Evolutionary conservation across 2,888 invertebrate genomes (phyloP).

Genomic region (Tenthredo scrophulariae): DNA sequence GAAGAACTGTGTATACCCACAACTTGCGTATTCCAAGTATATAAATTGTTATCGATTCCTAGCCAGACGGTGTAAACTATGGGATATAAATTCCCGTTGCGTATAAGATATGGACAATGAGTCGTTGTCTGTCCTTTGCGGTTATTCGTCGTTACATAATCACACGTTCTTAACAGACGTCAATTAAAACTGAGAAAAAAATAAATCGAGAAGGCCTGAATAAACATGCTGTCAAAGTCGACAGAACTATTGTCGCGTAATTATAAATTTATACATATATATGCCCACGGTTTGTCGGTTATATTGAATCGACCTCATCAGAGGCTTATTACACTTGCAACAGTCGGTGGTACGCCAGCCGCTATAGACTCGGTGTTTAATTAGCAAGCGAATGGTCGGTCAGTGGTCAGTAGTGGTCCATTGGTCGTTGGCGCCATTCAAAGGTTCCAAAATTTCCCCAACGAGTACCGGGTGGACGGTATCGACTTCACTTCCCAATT

Average conservation of each 20-base stretch:
- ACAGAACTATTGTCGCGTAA: background rate
- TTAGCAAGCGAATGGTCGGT: slow-evolving; percentile 30
- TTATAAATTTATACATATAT: background rate
- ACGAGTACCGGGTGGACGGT: background rate
- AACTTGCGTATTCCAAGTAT: slow-evolving; percentile 3
- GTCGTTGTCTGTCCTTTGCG: background rate
- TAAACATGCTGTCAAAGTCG: background rate
- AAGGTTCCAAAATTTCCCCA: slow-evolving; percentile 6
- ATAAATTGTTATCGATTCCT: slow-evolving; percentile 25
- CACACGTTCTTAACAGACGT: background rate
- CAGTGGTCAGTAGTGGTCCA: slow-evolving; percentile 27
- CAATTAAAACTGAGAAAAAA: background rate
- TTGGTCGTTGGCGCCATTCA: slow-evolving; percentile 39
- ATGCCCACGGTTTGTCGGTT: slow-evolving; percentile 3
- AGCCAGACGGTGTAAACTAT: slow-evolving; percentile 10
- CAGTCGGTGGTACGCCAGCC: slow-evolving; percentile 20
- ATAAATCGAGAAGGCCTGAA: background rate
- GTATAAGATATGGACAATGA: background rate
- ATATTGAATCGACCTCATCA: background rate
- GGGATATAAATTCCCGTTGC: background rate
- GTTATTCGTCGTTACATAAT: background rate
- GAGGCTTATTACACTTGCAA: slow-evolving; percentile 22
- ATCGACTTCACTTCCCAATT: background rate
- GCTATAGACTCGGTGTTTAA: slow-evolving; percentile 26
- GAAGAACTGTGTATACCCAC: slow-evolving; percentile 2